Evolutionary conservation across 1,140 invertebrate genomes (phyloP).

Genomic region (Phthorimaea operculella): DNA sequence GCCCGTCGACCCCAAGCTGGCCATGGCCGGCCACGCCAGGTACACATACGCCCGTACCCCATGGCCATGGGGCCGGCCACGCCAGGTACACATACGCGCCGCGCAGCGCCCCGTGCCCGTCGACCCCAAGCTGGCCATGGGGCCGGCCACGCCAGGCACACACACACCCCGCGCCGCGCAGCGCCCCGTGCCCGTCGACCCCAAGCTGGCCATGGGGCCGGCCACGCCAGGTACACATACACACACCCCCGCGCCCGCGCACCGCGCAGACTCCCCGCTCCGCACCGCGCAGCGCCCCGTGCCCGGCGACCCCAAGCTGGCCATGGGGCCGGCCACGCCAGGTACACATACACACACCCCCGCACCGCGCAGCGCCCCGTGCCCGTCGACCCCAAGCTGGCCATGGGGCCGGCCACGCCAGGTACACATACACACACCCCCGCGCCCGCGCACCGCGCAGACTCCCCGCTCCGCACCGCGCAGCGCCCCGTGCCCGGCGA

Average conservation of each 20-base stretch:
- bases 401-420: conserved; percentile 72
- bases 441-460: conserved; percentile 59
- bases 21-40: conserved; percentile 74
- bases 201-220: conserved; percentile 73
- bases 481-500: conserved; percentile 68
- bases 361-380: conserved; percentile 40
- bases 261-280: conserved; percentile 73
- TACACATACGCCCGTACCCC: conserved; percentile 71
- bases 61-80: conserved; percentile 73
- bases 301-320: conserved; percentile 76
- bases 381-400: conserved; percentile 76
- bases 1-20: conserved; percentile 76
- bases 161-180: conserved; percentile 52
- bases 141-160: conserved; percentile 70
- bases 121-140: conserved; percentile 77
- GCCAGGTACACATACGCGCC: conserved; percentile 68
- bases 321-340: conserved; percentile 72
- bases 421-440: no score
- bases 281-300: conserved; percentile 40
- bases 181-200: conserved; percentile 69
- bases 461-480: conserved; percentile 69
- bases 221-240: conserved; percentile 73
- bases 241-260: conserved; percentile 53
- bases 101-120: conserved; percentile 55
- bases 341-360: no score